Base-by-base conservation (phyloP, 2,888 invertebrate genomes). In the Troglohyphantes excavatus region DNA sequence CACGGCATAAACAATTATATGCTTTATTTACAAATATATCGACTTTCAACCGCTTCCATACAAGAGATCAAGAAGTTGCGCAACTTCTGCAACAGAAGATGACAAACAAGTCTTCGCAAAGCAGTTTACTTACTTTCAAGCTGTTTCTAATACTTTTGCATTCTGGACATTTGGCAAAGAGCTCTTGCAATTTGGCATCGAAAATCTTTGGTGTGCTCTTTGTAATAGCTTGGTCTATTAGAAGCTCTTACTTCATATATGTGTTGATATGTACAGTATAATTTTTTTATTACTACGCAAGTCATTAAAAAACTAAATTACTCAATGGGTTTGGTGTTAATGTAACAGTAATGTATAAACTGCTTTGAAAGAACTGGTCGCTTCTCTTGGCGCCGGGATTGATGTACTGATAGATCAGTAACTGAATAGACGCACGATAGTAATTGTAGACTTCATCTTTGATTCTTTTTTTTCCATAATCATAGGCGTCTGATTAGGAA, bases 11-110 rank as follows among this genome's bases (percentile, higher is more conserved):
- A 88, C 73, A 88, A 88, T 23, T 87, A 78, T 33, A 86, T 88
- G 81, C 81, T 88, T 88, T 88, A 88, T 88, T 88, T 88, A 88
- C 87, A 88, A 81, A 87, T 63, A 88, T 67, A 68, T 59, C 17
- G 23, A 63, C 2, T 21, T 78, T 43, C 33, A 78, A 26, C 23
- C 17, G n/a, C 65, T 23, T 43, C 43, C 29, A 76, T 39, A 39
- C 63, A 39, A 78, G 65, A 63, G 43, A 63, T 78, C 39, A 65
- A 65, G 23, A 19, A 13, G 43, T 46, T 46, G 17, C 21, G 23
- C 43, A 72, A 26, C 23, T 46, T 46, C 72, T 17, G 6, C 1
- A 72, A 46, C 19, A 23, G 46, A 72, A 72, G 46, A 27, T 27
- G 72, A 46, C 72, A 72, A 72, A 72, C 11, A 13, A 26, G 27